A percentile compares a stretch with the other conserved stretches of the same genome.
Evolutionary conservation across 2,888 invertebrate genomes (phyloP).

Genomic region (Tiliacea aurago): DNA sequence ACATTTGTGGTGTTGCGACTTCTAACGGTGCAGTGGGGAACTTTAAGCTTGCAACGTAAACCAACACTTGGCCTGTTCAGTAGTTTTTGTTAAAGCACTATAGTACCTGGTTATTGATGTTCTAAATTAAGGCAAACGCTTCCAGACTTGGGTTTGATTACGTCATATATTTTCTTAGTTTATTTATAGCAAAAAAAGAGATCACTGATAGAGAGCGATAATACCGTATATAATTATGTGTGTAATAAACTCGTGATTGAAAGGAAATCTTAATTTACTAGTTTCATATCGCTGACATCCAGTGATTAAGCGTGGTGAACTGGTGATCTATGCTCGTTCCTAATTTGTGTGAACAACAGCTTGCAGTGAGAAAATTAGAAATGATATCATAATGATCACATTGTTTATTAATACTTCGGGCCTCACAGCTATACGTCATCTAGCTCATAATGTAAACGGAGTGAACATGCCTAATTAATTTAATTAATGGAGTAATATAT

Average conservation of each 20-base stretch:
- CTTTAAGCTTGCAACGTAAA: slow-evolving; percentile 20
- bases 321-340: not conserved
- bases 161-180: not conserved
- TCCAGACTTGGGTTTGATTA: not conserved
- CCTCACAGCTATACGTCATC: slow-evolving; percentile 37
- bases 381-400: slow-evolving; percentile 7
- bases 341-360: not conserved
- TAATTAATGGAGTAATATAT: slow-evolving; percentile 51
- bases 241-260: not conserved
- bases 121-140: not conserved
- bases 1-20: slow-evolving; percentile 36
- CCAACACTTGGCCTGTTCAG: not conserved
- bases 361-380: not conserved
- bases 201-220: not conserved
- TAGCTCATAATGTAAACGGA: slow-evolving; percentile 44
- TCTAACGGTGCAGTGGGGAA: slow-evolving; percentile 8
- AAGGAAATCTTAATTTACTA: not conserved
- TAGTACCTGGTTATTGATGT: not conserved
- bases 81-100: not conserved
- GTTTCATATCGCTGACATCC: not conserved
- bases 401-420: slow-evolving; percentile 29
- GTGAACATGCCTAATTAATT: slow-evolving; percentile 48
- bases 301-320: not conserved
- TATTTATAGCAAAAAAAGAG: not conserved
- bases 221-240: not conserved